Evolutionary conservation across 2,797 vertebrate species (phyloP).

Genomic region (Gastrophryne carolinensis): DNA sequence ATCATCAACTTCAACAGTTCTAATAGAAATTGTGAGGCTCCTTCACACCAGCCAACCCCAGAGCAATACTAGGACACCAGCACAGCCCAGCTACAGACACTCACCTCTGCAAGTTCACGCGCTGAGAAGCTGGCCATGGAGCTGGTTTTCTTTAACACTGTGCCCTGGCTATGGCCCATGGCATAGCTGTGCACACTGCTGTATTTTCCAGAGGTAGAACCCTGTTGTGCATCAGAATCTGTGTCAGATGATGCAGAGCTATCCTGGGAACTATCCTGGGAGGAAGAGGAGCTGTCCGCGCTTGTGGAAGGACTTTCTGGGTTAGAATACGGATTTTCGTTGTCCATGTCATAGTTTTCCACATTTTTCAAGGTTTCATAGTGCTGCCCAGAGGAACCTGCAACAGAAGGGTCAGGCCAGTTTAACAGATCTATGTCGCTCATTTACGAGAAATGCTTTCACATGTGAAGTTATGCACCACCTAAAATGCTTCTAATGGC

Average conservation of each 20-base stretch:
- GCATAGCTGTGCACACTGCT: constrained; percentile 88
- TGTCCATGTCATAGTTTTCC: constrained; percentile 51
- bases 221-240: constrained; percentile 79
- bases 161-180: constrained; percentile 65
- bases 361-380: constrained; percentile 73
- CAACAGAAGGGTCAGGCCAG: constrained; percentile 4
- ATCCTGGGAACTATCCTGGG: constrained; percentile 37
- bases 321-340: constrained; percentile 1
- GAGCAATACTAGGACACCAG: too few relatives aligned
- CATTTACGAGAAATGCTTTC: too few relatives aligned
- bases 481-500: too few relatives aligned
- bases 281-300: constrained; percentile 1
- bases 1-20: too few relatives aligned
- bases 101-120: constrained; percentile 70
- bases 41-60: too few relatives aligned
- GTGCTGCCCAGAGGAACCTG: constrained; percentile 61
- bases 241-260: constrained; percentile 73
- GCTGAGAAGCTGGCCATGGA: constrained; percentile 61
- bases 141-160: constrained; percentile 60
- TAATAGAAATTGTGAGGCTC: too few relatives aligned
- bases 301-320: constrained; percentile 22
- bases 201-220: constrained; percentile 74
- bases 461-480: too few relatives aligned
- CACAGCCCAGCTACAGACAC: too few relatives aligned
- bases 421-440: too few relatives aligned